Evolutionary conservation across 2,888 invertebrate species (phyloP), one percentile per base, ranked within the genome.

Genomic region (Cheilosia grossa): DNA sequence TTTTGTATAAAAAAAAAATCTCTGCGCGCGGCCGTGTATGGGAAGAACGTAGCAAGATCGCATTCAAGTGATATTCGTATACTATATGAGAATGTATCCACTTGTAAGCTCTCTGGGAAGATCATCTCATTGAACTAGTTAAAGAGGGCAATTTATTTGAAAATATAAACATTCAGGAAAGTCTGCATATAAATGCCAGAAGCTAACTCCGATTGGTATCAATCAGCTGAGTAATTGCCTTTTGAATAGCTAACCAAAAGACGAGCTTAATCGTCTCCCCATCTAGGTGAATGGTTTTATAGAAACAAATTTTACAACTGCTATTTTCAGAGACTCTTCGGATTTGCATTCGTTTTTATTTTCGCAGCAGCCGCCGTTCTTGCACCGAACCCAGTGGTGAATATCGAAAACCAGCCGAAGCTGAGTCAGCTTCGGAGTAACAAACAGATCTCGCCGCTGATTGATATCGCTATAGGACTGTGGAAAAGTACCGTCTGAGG

Each of bases 351-450:
- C 30, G 67, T 59, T 54, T 42, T 42, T 6, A 30, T 73, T 44
- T 89, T 88, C 61, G 89, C 89, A 70, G 88, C 89, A 87, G 91
- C 90, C 86, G 90, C 90, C 88, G 90, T n/a, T n/a, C n/a, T n/a
- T n/a, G n/a, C n/a, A n/a, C n/a, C n/a, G n/a, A n/a, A n/a, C n/a
- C n/a, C n/a, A n/a, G n/a, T n/a, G n/a, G n/a, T n/a, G n/a, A n/a
- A n/a, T n/a, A n/a, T n/a, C n/a, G n/a, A n/a, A n/a, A n/a, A n/a
- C 89, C 51, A 66, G 51, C 0, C 4, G 44, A 61, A 61, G 44
- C 3, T 44, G 30, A 30, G 4, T 9, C 44, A 27, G n/a, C 40
- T 15, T 6, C 21, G 0, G 19, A 13, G 13, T 40, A 66, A 0
- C 17, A 40, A 24, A 64, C 27, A 7, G 51, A 17, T 10, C 83